phyloP scores from a whole-genome alignment of 1,140 invertebrate genomes.

The Drosophila bocqueti region DNA sequence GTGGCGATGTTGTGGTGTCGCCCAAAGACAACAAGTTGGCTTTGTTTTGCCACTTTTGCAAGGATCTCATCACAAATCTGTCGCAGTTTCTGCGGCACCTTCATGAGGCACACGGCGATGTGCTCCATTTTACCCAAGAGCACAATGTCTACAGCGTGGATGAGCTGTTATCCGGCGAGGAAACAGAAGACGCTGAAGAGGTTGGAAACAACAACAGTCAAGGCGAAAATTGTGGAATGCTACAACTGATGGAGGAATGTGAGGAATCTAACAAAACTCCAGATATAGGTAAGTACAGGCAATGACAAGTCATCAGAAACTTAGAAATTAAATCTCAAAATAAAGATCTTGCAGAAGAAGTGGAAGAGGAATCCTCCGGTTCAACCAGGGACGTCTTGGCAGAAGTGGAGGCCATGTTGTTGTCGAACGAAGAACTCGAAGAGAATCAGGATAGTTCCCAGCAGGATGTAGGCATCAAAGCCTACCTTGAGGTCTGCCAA shows the following conservation, averaged over 20 bases:
- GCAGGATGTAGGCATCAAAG: constrained; percentile 1
- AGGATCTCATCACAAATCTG: constrained; percentile 46
- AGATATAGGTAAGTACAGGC: constrained; percentile 3
- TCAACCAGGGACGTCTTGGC: constrained; percentile 15
- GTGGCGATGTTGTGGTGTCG: constrained; percentile 72
- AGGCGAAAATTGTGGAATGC: background rate
- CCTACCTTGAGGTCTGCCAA: background rate
- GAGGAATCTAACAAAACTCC: too few species aligned
- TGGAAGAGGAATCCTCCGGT: background rate
- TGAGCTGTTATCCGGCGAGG: constrained; percentile 34
- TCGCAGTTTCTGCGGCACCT: constrained; percentile 62
- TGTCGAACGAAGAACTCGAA: background rate
- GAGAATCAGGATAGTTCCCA: background rate
- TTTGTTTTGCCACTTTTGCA: constrained; percentile 65
- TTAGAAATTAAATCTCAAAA: background rate
- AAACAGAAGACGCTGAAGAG: constrained; percentile 6
- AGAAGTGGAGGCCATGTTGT: constrained; percentile 51
- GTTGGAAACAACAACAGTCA: constrained; percentile 7
- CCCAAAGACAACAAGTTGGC: constrained; percentile 56
- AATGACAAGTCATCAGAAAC: too few species aligned
- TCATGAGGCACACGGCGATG: constrained; percentile 49
- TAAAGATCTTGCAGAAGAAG: background rate
- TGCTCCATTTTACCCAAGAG: constrained; percentile 37
- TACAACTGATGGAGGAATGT: constrained; percentile 5
- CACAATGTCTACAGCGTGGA: constrained; percentile 63